phyloP scores from a whole-genome alignment of 2,113 vertebrate species.

The Laticauda laticaudata region DNA sequence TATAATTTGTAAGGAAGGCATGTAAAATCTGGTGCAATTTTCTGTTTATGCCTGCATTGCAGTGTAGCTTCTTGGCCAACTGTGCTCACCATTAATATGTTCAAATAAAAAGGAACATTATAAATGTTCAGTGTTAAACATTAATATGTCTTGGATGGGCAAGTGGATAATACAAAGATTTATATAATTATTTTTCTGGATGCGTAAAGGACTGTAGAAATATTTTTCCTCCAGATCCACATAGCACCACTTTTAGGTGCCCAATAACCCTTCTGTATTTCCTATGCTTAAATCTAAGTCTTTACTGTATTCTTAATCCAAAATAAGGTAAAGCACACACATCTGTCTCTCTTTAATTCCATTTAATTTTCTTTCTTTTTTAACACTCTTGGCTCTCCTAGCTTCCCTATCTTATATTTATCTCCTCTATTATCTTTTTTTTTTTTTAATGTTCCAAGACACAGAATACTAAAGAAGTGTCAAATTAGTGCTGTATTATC shows the following conservation, averaged over 20 bases:
- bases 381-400: neutral
- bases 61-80: neutral
- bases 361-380: neutral
- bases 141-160: neutral
- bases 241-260: neutral
- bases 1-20: neutral
- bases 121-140: neutral
- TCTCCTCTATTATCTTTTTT: neutral
- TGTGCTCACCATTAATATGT: neutral
- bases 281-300: neutral
- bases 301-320: neutral
- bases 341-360: neutral
- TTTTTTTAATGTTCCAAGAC: neutral
- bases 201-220: neutral
- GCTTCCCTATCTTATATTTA: neutral
- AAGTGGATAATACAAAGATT: neutral
- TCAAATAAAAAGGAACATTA: neutral
- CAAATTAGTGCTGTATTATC: neutral
- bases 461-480: neutral
- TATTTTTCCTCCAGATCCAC: neutral
- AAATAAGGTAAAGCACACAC: neutral
- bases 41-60: neutral
- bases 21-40: neutral
- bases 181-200: neutral
- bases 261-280: neutral